phyloP scores from a whole-genome alignment of 2,113 vertebrate species.

The Uropsilus gracilis region DNA sequence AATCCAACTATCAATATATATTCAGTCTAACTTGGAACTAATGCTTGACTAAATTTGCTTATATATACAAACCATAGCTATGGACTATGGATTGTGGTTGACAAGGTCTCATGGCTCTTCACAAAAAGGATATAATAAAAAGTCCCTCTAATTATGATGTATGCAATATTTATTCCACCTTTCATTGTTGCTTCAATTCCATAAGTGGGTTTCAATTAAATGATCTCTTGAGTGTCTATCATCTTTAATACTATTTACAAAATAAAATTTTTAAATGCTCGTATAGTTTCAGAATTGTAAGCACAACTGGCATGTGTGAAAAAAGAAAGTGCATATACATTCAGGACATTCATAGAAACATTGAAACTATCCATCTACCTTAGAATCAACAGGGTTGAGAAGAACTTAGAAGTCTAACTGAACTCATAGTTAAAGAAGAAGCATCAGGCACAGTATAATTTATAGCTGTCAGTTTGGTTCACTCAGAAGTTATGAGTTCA shows the following conservation, averaged over 20 bases:
- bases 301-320: background rate
- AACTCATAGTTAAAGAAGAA: background rate
- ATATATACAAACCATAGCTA: background rate
- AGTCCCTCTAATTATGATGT: background rate
- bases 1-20: background rate
- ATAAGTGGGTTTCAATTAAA: background rate
- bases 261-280: no score
- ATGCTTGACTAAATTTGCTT: background rate
- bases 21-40: background rate
- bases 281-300: background rate
- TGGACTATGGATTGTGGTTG: background rate
- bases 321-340: background rate
- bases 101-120: rapidly evolving
- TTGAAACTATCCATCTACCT: background rate
- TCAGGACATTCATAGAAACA: background rate
- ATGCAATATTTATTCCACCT: background rate
- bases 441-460: background rate
- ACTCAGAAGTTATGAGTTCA: background rate
- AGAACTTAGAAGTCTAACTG: background rate
- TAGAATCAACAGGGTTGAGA: background rate
- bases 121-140: background rate
- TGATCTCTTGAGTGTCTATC: background rate
- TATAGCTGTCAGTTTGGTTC: background rate
- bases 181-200: background rate
- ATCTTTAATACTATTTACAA: background rate